These are phyloP conservation scores for Coenonympha glycerion DNA, from an alignment of 2,888 invertebrate species.

Conservation along the genomic window DNA sequence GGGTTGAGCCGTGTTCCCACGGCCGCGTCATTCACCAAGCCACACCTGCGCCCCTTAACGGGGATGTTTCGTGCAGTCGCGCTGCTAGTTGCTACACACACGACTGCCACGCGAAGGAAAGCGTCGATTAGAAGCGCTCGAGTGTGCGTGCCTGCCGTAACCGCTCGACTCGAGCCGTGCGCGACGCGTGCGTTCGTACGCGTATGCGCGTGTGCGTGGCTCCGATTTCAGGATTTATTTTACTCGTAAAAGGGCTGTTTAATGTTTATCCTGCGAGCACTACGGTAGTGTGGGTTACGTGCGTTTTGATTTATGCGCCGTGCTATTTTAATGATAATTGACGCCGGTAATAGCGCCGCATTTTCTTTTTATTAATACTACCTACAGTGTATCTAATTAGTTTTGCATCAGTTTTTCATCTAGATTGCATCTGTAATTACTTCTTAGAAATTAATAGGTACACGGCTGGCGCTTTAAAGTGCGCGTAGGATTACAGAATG, in stretches of 20 bases:
- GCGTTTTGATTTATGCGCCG: constrained; percentile 46
- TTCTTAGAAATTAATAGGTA: constrained; percentile 16
- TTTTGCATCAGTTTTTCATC: constrained; percentile 25
- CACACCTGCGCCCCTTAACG: constrained; percentile 74
- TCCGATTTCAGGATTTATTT: constrained; percentile 51
- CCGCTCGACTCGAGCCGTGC: constrained; percentile 34
- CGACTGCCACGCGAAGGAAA: constrained; percentile 72
- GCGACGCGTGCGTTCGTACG: constrained; percentile 25
- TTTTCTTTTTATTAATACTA: constrained; percentile 20
- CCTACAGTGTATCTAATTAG: constrained; percentile 24
- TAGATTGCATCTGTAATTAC: constrained; percentile 26
- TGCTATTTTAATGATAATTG: constrained; percentile 41
- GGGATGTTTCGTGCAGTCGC: constrained; percentile 51
- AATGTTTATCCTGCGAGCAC: constrained; percentile 43
- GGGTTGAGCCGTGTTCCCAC: constrained; percentile 71
- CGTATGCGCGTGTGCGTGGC: constrained; percentile 27
- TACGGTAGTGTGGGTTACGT: constrained; percentile 27
- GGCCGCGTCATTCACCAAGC: constrained; percentile 67
- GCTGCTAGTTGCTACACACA: constrained; percentile 66
- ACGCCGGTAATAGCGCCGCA: constrained; percentile 16
- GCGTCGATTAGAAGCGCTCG: constrained; percentile 58
- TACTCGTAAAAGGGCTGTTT: constrained; percentile 49
- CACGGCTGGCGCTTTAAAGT: constrained; percentile 5
- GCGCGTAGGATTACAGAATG: constrained; percentile 6
- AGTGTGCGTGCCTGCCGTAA: constrained; percentile 38